A percentile compares a stretch with the other conserved stretches of the same genome.
phyloP scores from a whole-genome alignment of 2,888 invertebrate genomes.

The Archaeoteleia sp. region DNA sequence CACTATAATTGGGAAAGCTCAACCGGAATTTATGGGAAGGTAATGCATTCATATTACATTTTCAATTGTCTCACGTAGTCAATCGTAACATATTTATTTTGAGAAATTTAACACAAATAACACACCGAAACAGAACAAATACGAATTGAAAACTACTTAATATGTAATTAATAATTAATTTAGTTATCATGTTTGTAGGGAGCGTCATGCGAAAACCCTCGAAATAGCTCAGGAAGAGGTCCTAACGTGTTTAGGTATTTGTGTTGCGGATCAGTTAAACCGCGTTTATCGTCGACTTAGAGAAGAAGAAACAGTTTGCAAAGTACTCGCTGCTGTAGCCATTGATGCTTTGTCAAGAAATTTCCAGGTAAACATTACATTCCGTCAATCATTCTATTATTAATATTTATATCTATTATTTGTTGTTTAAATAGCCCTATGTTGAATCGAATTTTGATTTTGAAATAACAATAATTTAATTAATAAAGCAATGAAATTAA shows the following conservation, averaged over 20 bases:
- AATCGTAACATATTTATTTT: neutral
- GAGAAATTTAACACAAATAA: neutral
- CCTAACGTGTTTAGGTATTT: slow-evolving; percentile 94
- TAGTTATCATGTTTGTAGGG: slow-evolving; percentile 75
- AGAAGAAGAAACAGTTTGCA: slow-evolving; percentile 96
- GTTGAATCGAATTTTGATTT: neutral
- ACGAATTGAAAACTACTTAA: neutral
- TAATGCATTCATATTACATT: too few species aligned
- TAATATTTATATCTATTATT: too few species aligned
- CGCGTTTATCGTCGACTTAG: slow-evolving; percentile 89
- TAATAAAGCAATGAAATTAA: neutral
- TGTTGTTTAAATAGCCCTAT: too few species aligned
- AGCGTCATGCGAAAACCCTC: slow-evolving; percentile 96
- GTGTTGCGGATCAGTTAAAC: slow-evolving; percentile 92
- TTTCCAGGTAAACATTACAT: slow-evolving; percentile 79
- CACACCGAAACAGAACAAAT: neutral
- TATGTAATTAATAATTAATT: slow-evolving; percentile 8
- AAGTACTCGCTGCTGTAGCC: slow-evolving; percentile 91
- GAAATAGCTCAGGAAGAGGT: slow-evolving; percentile 98
- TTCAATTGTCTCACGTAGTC: too few species aligned
- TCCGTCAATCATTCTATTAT: too few species aligned
- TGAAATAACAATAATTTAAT: neutral
- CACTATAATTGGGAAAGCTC: slow-evolving; percentile 90
- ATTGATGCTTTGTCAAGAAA: slow-evolving; percentile 91
- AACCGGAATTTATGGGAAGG: slow-evolving; percentile 93